Evolutionary conservation across 2,113 vertebrate genomes (phyloP), one percentile per base, ranked within the genome.

Genomic region (Actenoides hombroni): DNA sequence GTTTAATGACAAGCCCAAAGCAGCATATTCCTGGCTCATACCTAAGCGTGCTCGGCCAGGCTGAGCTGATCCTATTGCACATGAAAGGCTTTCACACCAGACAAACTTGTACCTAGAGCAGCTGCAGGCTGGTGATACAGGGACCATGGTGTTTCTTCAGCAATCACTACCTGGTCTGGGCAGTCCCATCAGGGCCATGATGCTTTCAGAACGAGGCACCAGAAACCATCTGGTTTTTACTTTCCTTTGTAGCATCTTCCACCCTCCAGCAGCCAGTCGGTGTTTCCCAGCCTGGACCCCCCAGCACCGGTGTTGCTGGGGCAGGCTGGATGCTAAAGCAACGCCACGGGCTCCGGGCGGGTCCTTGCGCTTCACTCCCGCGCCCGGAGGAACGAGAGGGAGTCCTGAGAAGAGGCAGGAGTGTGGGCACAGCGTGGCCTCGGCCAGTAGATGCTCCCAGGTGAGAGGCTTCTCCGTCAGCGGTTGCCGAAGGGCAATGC

Each of bases 371-470:
- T 85, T 59, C 74, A 51, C 63, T 77, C 59, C 79, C 67, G 70
- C 6, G 1, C 35, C 25, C 69, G 29, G 61, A 84, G 49, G 67
- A 70, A 61, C 4, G 80, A 61, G 69, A 13, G 9, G 2, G 28
- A 70, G 44, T 90, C 90, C 91, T 85, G 84, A 95, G 81, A 49
- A 64, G 57, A 75, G 74, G 91, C 93, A 89, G 91, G 81, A 87
- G 73, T 28, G 57, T 89, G 95, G 93, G 83, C 86, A 91, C 84
- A 37, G 11, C 4, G 25, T 31, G 69, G 69, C 31, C 25, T 7
- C 81, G 77, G 83, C 81, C 86, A 35, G 59, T 69, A n/a, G 71
- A 57, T 61, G 44, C 44, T 92, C 29, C 25, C 2, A 6, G 15
- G 35, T 1, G 5, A 94, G 82, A 42, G 26, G 56, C 39, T 73